Evolutionary conservation across 64 coral and sea anemone species (phyloP).

Genomic region (Actinia equina): DNA sequence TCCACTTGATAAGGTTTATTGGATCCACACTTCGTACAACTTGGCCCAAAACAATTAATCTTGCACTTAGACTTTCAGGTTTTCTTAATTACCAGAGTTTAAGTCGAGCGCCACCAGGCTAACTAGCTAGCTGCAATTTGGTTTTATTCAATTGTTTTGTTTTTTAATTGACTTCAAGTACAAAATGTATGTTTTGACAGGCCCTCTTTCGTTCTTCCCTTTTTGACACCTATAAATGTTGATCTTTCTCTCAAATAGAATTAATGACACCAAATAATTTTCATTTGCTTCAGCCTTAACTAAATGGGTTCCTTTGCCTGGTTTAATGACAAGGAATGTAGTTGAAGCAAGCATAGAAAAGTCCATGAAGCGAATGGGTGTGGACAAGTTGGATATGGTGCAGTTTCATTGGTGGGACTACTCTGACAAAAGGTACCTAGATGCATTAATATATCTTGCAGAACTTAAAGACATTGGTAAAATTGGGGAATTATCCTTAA

Average conservation of each 20-base stretch:
- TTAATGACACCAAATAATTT: neutral
- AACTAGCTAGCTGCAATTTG: too few relatives aligned
- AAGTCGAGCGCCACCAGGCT: too few relatives aligned
- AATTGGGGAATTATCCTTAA: conserved; percentile 78
- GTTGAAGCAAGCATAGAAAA: conserved; percentile 49
- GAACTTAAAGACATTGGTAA: conserved; percentile 68
- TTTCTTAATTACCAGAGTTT: too few relatives aligned
- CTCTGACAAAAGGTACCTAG: conserved; percentile 77
- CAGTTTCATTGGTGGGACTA: conserved; percentile 98
- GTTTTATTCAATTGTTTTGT: too few relatives aligned
- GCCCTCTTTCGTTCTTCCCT: too few relatives aligned
- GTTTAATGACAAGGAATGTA: conserved; percentile 36
- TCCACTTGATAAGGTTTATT: too few relatives aligned
- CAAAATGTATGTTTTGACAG: too few relatives aligned
- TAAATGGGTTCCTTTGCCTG: conserved; percentile 76
- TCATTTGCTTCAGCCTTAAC: conserved; percentile 54
- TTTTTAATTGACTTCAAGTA: too few relatives aligned
- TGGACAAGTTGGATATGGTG: conserved; percentile 84
- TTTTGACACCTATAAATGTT: neutral
- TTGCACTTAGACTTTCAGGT: too few relatives aligned
- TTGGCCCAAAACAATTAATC: too few relatives aligned
- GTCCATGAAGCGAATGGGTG: conserved; percentile 83
- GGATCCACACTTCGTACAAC: too few relatives aligned
- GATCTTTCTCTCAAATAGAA: neutral
- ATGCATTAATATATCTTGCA: conserved; percentile 69